Evolutionary conservation across 23 tunicate species (phyloP).

Genomic region (Oikopleura dioica): DNA sequence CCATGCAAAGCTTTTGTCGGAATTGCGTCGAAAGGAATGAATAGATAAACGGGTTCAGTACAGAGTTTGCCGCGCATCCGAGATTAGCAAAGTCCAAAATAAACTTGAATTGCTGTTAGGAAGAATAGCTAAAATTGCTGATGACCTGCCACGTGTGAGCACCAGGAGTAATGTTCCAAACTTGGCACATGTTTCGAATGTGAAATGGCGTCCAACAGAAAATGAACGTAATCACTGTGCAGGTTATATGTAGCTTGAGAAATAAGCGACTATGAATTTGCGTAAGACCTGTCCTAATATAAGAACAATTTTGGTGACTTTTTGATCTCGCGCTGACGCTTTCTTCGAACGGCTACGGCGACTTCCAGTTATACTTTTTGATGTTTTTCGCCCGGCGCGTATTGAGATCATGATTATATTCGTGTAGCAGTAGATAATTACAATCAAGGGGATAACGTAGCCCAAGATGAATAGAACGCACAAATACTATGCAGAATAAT

Average conservation of each 20-base stretch:
- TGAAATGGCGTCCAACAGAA: conserved; percentile 14
- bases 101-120: too few relatives aligned
- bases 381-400: neutral
- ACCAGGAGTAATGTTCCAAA: neutral
- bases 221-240: neutral
- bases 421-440: conserved; percentile 1
- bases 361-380: too few relatives aligned
- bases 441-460: neutral
- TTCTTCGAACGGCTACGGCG: neutral
- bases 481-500: neutral
- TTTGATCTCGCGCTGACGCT: neutral
- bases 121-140: too few relatives aligned
- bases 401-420: neutral
- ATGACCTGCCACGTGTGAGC: neutral
- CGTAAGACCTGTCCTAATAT: too few relatives aligned
- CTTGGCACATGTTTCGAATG: neutral
- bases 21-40: neutral
- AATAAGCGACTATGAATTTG: too few relatives aligned
- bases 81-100: neutral
- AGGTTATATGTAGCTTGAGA: too few relatives aligned
- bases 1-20: conserved; percentile 5
- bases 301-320: neutral
- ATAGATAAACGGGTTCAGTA: neutral
- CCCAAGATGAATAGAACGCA: neutral
- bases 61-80: conserved; percentile 5